Evolutionary conservation across 1,140 invertebrate genomes (phyloP), one percentile per base, ranked within the genome.

Genomic region (Diuraphis noxia): DNA sequence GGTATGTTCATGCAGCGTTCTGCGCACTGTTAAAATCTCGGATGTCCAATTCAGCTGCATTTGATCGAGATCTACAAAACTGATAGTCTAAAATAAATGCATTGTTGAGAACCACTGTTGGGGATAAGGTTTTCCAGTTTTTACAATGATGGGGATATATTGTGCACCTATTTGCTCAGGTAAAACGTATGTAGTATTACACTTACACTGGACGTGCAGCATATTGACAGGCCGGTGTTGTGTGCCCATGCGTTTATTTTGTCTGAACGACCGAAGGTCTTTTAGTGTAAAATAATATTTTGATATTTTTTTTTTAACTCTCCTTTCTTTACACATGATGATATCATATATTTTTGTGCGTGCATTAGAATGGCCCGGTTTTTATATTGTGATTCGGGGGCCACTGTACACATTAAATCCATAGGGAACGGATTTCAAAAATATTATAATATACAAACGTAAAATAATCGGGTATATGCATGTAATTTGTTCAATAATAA

Each of bases 171-270:
- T 25, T 46, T 49, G 43, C 30, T 40, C 89, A 52, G 77, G 41
- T 91, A 90, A 90, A 90, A 90, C 34, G 72, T 23, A 85, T 13
- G 25, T 82, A 84, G 81, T 72, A 63, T 87, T 41, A 88, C 30
- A n/a, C 10, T 87, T 41, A 88, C 30, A n/a, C 10, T 23, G 25
- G 30, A 40, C 38, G 52, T 30, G 86, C 86, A 88, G 38, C 86
- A 88, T 88, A 79, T 79, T 36, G 86, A 88, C 87, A 30, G 23
- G 52, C 36, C 86, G 10, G 46, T 43, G 49, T 87, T 34, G 34
- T 40, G 19, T 30, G 52, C 0, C n/a, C 19, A 10, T 52, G n/a
- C 52, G 23, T 19, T 34, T 72, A 79, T 49, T 79, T 72, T 46
- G n/a, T 46, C 56, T 63, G 56, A 19, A 46, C 84, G n/a, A 34